Base-by-base conservation (phyloP, 1,140 invertebrate genomes). In the Pogonognathellus flavescens region DNA sequence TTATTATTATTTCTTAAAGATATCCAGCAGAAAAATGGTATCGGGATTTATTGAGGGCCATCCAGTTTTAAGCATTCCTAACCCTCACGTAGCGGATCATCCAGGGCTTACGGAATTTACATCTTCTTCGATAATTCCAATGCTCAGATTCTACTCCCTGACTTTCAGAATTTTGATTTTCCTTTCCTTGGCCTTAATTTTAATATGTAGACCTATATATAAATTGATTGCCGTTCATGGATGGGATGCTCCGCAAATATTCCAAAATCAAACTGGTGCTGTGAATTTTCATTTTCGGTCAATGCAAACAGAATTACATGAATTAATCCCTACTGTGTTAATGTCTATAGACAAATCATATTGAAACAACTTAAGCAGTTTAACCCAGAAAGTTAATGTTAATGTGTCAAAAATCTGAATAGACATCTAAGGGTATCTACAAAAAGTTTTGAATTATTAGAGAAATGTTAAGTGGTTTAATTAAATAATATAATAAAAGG, bases 121-220 rank as follows among this genome's bases (percentile, higher is more conserved):
- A 5, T 52, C 84, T 8, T 5, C 52, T 4, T 87, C 86, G 11
- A 85, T 88, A 14, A 41, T 88, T 11, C 88, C 88, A 0, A 55
- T 87, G 25, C 82, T 88, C 11, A 57, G 88, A 70, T 88, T 88
- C 76, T 88, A 88, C 59, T 88, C 88, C n/a, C 85, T 86, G 25
- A 72, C 80, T 0, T 88, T 87, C 25, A 80, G 88, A 62, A 11
- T 22, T 3, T 85, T 88, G 20, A 52, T 88, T 25, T 53, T 88
- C 10, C n/a, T 82, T 5, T 49, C 62, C 0, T 25, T 86, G 16
- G 85, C 85, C 9, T 62, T 88, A 1, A 3, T 86, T 8, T 25
- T 87, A 16, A 60, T 88, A n/a, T 66, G 55, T 22, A 85, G 52
- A 53, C 88, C 88, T 16, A 31, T 86, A n/a, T 57, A 82, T 49